Conservation (phyloP, 2,113 vertebrate species). For the Argyrosomus japonicus region DNA sequence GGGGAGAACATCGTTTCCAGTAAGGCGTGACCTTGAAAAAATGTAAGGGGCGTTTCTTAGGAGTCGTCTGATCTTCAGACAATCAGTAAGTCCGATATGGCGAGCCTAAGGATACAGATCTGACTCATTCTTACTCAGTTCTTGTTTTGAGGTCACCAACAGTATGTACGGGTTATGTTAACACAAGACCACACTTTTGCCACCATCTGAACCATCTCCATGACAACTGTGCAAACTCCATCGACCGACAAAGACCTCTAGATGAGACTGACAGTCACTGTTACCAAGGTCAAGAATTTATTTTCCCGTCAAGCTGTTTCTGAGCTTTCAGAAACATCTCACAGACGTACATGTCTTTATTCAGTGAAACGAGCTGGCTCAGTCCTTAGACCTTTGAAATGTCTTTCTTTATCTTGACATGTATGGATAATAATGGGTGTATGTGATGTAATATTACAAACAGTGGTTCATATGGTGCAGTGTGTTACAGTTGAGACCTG, state of each 20-base stretch:
- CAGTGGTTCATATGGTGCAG: neutral
- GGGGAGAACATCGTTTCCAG: too few relatives aligned
- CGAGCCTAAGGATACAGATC: too few relatives aligned
- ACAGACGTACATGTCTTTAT: neutral
- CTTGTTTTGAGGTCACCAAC: neutral
- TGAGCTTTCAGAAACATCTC: neutral
- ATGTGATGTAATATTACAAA: neutral
- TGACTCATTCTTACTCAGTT: neutral
- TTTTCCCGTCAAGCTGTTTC: neutral
- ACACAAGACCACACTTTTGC: neutral
- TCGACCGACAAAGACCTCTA: neutral
- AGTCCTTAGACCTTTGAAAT: neutral
- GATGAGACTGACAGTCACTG: neutral
- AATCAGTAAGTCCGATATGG: too few relatives aligned
- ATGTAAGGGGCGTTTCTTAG: too few relatives aligned
- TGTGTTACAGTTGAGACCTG: neutral
- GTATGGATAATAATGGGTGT: neutral
- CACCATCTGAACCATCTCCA: neutral
- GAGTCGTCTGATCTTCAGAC: too few relatives aligned
- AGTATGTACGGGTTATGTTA: too few relatives aligned
- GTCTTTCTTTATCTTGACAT: neutral
- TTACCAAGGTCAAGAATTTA: neutral
- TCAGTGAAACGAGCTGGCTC: neutral
- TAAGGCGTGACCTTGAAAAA: too few relatives aligned
- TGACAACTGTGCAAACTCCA: neutral